phyloP scores from a whole-genome alignment of 2,797 vertebrate genomes.

The Chiloscyllium punctatum region DNA sequence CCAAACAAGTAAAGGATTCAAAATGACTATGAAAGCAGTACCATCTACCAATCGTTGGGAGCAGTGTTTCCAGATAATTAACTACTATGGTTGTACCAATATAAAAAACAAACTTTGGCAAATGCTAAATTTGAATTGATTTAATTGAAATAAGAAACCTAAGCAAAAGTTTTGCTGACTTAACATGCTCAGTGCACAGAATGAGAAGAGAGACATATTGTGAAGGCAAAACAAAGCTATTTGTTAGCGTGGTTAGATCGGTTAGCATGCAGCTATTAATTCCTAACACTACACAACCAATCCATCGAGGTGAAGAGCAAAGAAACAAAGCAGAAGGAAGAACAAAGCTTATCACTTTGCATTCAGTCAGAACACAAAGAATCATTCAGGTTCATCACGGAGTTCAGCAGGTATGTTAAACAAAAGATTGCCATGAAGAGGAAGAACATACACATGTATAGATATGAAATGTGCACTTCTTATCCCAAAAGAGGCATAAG shows the following conservation, averaged over 20 bases:
- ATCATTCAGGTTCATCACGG: neutral
- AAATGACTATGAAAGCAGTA: neutral
- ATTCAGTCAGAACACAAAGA: neutral
- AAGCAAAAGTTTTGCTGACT: constrained; percentile 39
- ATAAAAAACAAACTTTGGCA: neutral
- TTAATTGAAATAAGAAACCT: constrained; percentile 41
- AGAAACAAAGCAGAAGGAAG: neutral
- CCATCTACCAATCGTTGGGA: constrained; percentile 49
- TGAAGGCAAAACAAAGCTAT: neutral
- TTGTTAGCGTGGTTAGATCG: neutral
- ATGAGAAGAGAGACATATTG: neutral
- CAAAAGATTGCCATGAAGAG: neutral
- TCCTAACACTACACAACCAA: neutral
- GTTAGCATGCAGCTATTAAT: neutral
- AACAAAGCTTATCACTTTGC: no score
- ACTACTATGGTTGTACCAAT: constrained; percentile 42
- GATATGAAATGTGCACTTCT: neutral
- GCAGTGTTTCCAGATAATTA: neutral
- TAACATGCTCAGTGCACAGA: constrained; percentile 41
- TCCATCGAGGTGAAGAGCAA: neutral
- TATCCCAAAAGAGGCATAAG: neutral
- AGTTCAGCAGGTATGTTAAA: neutral
- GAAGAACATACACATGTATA: neutral
- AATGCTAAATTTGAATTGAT: constrained; percentile 43
- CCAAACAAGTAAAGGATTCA: neutral